Evolutionary conservation across 2,113 vertebrate genomes (phyloP), one percentile per base, ranked within the genome.

Genomic region (Numida meleagris): DNA sequence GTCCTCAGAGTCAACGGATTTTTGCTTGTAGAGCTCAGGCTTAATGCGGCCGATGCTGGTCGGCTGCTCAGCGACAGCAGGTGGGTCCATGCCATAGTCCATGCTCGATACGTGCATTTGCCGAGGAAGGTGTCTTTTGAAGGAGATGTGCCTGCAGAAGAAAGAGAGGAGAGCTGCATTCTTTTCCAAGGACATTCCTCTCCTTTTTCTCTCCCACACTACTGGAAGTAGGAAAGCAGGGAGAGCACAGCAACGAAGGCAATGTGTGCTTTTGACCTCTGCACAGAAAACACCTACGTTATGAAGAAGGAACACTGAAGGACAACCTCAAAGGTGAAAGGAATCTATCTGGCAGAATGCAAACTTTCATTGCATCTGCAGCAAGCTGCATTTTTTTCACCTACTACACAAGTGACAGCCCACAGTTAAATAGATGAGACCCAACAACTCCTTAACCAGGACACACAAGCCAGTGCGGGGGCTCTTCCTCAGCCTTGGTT

Each of bases 31-130:
- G 83, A 99, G 98, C 89, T 99, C 99, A 0, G 99, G 99, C 57
- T 99, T 99, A 94, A 99, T 99, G 79, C 99, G 98, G 6, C 99
- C 99, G 0, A 99, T 99, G 97, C 99, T 98, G 79, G 99, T 99
- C 4, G 98, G 98, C 96, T 98, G 99, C 90, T 99, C 98, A 0
- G 98, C 98, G 5, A 97, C 98, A 0, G 98, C 97, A 1, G 98
- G 93, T 0, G 97, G 93, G 77, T 99, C 99, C 5, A 98, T 98
- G 82, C 99, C 98, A 0, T 98, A 98, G 92, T 99, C 99, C 81
- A 99, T 95, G 29, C 99, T 99, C 95, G 98, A 97, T 7, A 99
- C 98, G 2, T 99, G 98, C 99, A 99, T 99, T 93, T 99, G 99
- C 86, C 99, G 96, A 3, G 98, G 98, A 46, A 99, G 98, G 97